phyloP scores from a whole-genome alignment of 2,113 vertebrate species.

The Silurus glanis region DNA sequence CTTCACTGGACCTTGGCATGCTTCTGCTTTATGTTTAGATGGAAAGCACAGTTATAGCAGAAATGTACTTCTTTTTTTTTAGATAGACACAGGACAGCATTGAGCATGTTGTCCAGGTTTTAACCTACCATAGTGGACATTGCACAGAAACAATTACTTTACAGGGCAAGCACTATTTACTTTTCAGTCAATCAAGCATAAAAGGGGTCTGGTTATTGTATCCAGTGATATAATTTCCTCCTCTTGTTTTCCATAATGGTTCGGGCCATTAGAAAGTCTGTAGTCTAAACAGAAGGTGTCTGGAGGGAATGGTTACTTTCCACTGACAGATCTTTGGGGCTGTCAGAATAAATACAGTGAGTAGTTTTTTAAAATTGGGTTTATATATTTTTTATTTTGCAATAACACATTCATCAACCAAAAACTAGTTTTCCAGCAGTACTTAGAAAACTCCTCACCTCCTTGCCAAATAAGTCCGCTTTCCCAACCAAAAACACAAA shows the following conservation, averaged over 20 bases:
- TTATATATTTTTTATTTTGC: no score
- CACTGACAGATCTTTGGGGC: constrained; percentile 47
- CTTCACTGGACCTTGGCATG: constrained; percentile 33
- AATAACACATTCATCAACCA: background rate
- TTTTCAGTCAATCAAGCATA: constrained; percentile 36
- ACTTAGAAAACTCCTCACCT: constrained; percentile 52
- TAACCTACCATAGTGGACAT: constrained; percentile 1
- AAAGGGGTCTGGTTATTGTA: constrained; percentile 36
- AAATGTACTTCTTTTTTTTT: constrained; percentile 7
- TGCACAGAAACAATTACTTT: background rate
- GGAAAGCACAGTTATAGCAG: constrained; percentile 31
- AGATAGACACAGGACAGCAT: background rate
- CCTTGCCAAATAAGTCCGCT: constrained; percentile 25
- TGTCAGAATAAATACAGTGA: constrained; percentile 44
- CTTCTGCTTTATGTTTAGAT: constrained; percentile 46
- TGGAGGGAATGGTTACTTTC: constrained; percentile 56
- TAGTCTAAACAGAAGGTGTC: constrained; percentile 47
- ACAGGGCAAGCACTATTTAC: background rate
- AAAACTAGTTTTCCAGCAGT: constrained; percentile 17
- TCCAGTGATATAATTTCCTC: constrained; percentile 47
- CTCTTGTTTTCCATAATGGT: constrained; percentile 41
- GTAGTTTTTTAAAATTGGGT: constrained; percentile 7
- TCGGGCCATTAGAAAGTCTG: constrained; percentile 38
- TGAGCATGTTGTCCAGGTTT: background rate
- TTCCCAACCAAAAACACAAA: constrained; percentile 28